Percentiles rank a stretch among this genome's conserved stretches.
Evolutionary conservation across 2,113 vertebrate species (phyloP).

Genomic region (Zapornia atra): DNA sequence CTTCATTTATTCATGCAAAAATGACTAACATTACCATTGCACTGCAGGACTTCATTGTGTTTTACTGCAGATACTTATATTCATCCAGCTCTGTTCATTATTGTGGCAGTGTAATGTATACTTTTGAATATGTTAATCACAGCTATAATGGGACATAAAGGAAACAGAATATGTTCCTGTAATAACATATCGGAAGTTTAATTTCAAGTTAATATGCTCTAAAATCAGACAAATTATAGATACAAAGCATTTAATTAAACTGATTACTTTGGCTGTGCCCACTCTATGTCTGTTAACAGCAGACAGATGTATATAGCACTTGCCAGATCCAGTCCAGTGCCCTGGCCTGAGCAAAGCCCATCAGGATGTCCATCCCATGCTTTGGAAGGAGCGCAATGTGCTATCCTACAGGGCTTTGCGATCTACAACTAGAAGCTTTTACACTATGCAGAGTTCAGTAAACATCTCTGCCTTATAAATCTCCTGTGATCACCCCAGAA

Average conservation of each 20-base stretch:
- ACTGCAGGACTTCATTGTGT: background rate
- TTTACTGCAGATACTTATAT: constrained; percentile 44
- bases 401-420: background rate
- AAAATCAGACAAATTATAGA: constrained; percentile 27
- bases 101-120: constrained; percentile 22
- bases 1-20: constrained; percentile 20
- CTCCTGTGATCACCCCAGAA: background rate
- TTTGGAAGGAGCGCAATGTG: background rate
- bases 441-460: background rate
- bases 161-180: constrained; percentile 32
- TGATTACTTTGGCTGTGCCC: background rate
- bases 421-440: background rate
- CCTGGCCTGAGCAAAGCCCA: background rate
- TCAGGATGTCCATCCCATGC: background rate
- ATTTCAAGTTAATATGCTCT: constrained; percentile 50
- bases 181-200: constrained; percentile 31
- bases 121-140: constrained; percentile 48
- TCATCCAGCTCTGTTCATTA: constrained; percentile 17
- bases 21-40: constrained; percentile 9
- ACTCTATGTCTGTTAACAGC: background rate
- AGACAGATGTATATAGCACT: background rate
- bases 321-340: background rate
- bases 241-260: constrained; percentile 42
- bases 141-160: constrained; percentile 34
- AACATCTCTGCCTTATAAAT: background rate